These are phyloP conservation scores for Synergus gifuensis DNA, from an alignment of 2,888 invertebrate species.

Conservation along the genomic window DNA sequence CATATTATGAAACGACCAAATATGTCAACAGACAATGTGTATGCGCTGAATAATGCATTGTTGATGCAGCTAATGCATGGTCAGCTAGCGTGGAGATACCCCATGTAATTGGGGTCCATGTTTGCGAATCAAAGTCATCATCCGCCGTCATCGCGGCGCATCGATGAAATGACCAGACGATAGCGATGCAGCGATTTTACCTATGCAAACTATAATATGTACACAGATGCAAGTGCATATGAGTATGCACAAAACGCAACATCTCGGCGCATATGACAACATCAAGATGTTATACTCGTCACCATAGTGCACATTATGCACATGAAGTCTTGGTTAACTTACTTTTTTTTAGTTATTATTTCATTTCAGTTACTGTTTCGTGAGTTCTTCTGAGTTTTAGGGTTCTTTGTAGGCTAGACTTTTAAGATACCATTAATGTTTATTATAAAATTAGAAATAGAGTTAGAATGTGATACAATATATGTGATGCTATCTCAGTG, in stretches of 20 bases:
- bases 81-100: slow-evolving; percentile 70
- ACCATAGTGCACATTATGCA: no score
- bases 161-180: slow-evolving; percentile 66
- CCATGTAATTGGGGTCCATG: slow-evolving; percentile 76
- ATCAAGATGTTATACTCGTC: not conserved
- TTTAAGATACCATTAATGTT: no score
- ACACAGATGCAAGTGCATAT: slow-evolving; percentile 11
- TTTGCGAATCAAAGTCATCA: slow-evolving; percentile 78
- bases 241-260: not conserved
- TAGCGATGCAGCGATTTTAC: slow-evolving; percentile 63
- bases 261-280: not conserved
- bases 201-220: slow-evolving; percentile 54
- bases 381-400: no score
- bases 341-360: no score
- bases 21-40: slow-evolving; percentile 69
- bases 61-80: slow-evolving; percentile 77
- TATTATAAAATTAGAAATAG: no score
- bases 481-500: no score
- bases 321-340: no score
- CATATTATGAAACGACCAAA: slow-evolving; percentile 75
- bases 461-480: no score
- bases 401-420: no score
- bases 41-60: slow-evolving; percentile 77
- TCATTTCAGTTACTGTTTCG: no score
- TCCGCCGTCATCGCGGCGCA: slow-evolving; percentile 68